These are phyloP conservation scores for Acanthurus leucopareius DNA, from an alignment of 2,797 vertebrate genomes.

Conservation along the genomic window DNA sequence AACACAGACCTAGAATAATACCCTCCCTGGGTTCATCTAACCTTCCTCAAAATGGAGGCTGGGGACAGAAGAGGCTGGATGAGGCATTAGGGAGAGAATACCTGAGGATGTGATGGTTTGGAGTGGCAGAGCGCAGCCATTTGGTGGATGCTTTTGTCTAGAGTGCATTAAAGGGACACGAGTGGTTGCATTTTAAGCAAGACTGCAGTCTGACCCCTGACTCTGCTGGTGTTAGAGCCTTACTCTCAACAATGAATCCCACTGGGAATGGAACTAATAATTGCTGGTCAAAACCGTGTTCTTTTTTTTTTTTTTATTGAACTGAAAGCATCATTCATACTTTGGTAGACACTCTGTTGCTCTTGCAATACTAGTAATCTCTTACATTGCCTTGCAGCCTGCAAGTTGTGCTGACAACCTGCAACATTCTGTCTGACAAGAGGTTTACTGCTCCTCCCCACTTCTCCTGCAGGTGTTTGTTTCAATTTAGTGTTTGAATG, in stretches of 20 bases:
- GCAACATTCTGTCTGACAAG: neutral
- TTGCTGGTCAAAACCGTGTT: neutral
- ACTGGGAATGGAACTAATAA: slow-evolving; percentile 5
- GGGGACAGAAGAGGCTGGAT: slow-evolving; percentile 25
- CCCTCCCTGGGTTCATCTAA: slow-evolving; percentile 34
- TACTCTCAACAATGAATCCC: neutral
- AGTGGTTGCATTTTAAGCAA: slow-evolving; percentile 43
- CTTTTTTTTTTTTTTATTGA: neutral
- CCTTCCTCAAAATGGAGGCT: slow-evolving; percentile 35
- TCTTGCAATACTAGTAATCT: neutral
- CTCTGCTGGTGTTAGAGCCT: neutral
- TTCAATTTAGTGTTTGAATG: neutral
- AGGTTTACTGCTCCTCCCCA: neutral
- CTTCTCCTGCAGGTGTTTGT: neutral
- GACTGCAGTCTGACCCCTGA: slow-evolving; percentile 39
- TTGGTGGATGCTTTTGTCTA: slow-evolving; percentile 42
- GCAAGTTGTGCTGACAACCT: slow-evolving; percentile 1
- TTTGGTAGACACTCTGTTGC: neutral
- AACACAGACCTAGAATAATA: slow-evolving; percentile 56
- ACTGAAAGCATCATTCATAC: slow-evolving; percentile 30
- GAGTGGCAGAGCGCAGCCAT: slow-evolving; percentile 36
- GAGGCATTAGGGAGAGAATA: slow-evolving; percentile 36
- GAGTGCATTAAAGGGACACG: slow-evolving; percentile 40
- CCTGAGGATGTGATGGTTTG: slow-evolving; percentile 27
- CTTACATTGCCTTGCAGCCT: neutral